Base-by-base conservation (phyloP, 2,888 invertebrate species). In the Pollenia angustigena region DNA sequence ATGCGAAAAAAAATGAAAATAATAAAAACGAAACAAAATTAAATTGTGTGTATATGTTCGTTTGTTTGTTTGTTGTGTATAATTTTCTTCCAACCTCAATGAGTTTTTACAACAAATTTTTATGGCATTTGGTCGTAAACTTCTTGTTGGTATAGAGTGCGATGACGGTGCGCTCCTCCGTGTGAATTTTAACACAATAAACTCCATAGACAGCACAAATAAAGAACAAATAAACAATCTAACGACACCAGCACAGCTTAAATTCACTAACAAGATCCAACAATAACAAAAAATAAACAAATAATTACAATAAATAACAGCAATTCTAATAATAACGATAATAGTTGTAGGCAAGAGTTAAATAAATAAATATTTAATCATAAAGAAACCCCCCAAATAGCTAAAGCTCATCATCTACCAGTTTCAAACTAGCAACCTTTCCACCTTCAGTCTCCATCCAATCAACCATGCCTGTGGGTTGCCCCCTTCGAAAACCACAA, bases 101-200 rank as follows among this genome's bases (percentile, higher is more conserved):
- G 90, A 90, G 90, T 91, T 93, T 92, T 93, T 92, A 92, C 91
- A 92, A 91, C 92, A 92, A 92, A 91, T 88, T 93, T 93, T 93
- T 92, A 93, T 93, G 92, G 92, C 93, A 93, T 93, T 93, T 92
- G 93, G 92, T 92, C 93, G 91, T 93, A 93, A 93, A 93, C 93
- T 93, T 92, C 92, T 91, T 92, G 92, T 92, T 92, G 90, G 92
- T 91, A 90, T 91, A 90, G 91, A 91, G 92, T 81, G 87, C 84
- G 71, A 75, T 68, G 81, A 81, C 91, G 91, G 91, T 90, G 90
- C 90, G 89, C 89, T 90, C 88, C 90, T 82, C 85, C 83, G 91
- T 90, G 90, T 90, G 91, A 90, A 89, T 87, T 89, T 88, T 89
- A 84, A 81, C 84, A 87, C 74, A 85, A 74, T 78, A 82, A 87